A percentile compares a stretch with the other conserved stretches of the same genome.
These are phyloP conservation scores for Pegoplata infirma DNA, from an alignment of 2,888 invertebrate species.

Conservation along the genomic window DNA sequence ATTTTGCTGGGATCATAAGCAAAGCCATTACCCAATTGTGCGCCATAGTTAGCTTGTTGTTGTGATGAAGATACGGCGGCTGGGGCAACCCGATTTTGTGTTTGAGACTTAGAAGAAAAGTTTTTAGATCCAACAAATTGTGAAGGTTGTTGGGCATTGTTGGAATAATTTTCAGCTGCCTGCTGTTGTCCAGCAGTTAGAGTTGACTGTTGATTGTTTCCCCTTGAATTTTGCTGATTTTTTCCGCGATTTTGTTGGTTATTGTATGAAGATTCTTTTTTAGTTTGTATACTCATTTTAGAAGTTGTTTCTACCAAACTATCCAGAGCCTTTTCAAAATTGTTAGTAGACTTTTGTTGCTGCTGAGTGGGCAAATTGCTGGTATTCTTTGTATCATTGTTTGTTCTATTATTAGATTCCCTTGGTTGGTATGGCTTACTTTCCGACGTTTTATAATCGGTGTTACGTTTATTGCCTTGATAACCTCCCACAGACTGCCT, in stretches of 20 bases:
- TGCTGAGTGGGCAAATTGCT: not conserved
- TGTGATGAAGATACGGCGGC: slow-evolving; percentile 34
- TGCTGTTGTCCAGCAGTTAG: slow-evolving; percentile 28
- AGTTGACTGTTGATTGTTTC: slow-evolving; percentile 49
- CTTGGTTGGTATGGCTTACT: slow-evolving; percentile 55
- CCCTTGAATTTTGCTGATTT: slow-evolving; percentile 49
- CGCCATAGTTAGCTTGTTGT: slow-evolving; percentile 43
- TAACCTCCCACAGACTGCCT: slow-evolving; percentile 9
- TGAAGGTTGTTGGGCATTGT: slow-evolving; percentile 16
- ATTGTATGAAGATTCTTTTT: slow-evolving; percentile 38
- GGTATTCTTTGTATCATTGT: slow-evolving; percentile 54
- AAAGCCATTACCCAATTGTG: slow-evolving; percentile 73
- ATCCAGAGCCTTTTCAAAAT: slow-evolving; percentile 63
- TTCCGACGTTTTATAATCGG: slow-evolving; percentile 25
- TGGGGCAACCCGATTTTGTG: slow-evolving; percentile 61
- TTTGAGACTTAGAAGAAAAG: slow-evolving; percentile 56
- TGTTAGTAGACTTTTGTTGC: slow-evolving; percentile 65
- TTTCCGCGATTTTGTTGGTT: slow-evolving; percentile 20
- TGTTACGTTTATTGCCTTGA: slow-evolving; percentile 40
- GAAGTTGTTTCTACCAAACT: slow-evolving; percentile 70
- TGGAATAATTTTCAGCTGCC: slow-evolving; percentile 74
- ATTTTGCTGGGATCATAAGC: slow-evolving; percentile 78
- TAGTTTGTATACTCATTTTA: slow-evolving; percentile 70
- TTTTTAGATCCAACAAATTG: slow-evolving; percentile 21
- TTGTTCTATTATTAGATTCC: slow-evolving; percentile 48